phyloP scores from a whole-genome alignment of 2,113 vertebrate species.

The Zeus faber region DNA sequence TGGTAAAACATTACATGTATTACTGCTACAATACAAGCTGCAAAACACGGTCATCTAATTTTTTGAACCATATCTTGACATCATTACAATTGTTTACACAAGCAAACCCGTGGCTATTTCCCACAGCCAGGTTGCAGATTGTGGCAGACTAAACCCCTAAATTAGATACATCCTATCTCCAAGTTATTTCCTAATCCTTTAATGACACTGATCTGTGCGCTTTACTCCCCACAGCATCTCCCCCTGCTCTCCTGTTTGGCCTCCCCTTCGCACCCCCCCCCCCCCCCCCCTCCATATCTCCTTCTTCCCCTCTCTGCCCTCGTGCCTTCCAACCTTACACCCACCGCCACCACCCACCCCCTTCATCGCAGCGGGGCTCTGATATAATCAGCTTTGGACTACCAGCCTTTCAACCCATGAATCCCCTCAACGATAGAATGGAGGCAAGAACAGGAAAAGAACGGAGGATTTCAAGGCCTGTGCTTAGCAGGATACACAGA shows the following conservation, averaged over 20 bases:
- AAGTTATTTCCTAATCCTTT: conserved; percentile 68
- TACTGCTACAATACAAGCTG: no score
- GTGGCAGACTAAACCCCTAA: conserved; percentile 46
- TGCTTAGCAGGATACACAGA: conserved; percentile 52
- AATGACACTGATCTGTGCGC: no score
- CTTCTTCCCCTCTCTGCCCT: conserved; percentile 29
- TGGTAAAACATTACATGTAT: neutral
- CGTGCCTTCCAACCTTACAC: conserved; percentile 28
- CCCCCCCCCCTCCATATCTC: conserved; percentile 18
- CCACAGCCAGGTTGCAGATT: conserved; percentile 38
- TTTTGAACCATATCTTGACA: neutral
- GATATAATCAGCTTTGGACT: conserved; percentile 68
- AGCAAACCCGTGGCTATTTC: conserved; percentile 6
- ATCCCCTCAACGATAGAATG: conserved; percentile 59
- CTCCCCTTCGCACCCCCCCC: conserved; percentile 22
- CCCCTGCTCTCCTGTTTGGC: conserved; percentile 26
- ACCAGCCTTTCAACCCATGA: conserved; percentile 48
- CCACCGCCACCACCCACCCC: conserved; percentile 41
- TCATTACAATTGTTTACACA: conserved; percentile 13
- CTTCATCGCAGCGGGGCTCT: conserved; percentile 43
- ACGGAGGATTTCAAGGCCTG: conserved; percentile 48
- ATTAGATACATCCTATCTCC: conserved; percentile 59
- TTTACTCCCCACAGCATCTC: conserved; percentile 18
- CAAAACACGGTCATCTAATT: no score
- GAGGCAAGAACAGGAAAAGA: conserved; percentile 59